These are phyloP conservation scores for Heterohyrax brucei DNA, from an alignment of 2,797 vertebrate species.

Conservation along the genomic window DNA sequence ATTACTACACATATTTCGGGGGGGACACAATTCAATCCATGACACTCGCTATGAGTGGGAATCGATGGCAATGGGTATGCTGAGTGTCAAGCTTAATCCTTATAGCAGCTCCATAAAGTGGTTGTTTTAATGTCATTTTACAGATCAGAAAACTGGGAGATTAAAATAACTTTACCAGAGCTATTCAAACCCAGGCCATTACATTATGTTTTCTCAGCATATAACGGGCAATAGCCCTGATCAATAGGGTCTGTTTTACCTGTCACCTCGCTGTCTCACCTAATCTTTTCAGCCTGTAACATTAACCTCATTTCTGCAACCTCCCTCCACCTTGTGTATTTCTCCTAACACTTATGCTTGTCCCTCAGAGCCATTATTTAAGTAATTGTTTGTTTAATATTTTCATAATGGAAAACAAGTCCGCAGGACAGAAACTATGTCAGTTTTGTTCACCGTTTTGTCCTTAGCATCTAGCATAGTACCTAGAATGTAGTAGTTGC, in stretches of 20 bases:
- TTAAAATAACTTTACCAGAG: slow-evolving; percentile 50
- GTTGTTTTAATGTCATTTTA: slow-evolving; percentile 48
- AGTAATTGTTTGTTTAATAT: neutral
- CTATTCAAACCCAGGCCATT: slow-evolving; percentile 2
- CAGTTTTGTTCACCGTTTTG: neutral
- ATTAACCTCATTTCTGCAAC: slow-evolving; percentile 19
- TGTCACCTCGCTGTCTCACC: neutral
- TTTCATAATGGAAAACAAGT: slow-evolving; percentile 34
- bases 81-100: slow-evolving; percentile 44
- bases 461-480: neutral
- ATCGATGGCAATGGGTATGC: neutral
- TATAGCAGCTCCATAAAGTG: neutral
- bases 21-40: no score
- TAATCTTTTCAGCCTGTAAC: slow-evolving; percentile 28
- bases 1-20: no score
- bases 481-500: neutral
- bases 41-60: no score
- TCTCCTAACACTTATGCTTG: neutral
- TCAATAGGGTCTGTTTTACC: neutral
- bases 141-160: slow-evolving; percentile 3
- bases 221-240: neutral
- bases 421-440: neutral
- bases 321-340: neutral
- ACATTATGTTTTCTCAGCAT: neutral
- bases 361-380: neutral